Base-by-base conservation (phyloP, 2,797 vertebrate species). In the Schizothorax lantsangensis region DNA sequence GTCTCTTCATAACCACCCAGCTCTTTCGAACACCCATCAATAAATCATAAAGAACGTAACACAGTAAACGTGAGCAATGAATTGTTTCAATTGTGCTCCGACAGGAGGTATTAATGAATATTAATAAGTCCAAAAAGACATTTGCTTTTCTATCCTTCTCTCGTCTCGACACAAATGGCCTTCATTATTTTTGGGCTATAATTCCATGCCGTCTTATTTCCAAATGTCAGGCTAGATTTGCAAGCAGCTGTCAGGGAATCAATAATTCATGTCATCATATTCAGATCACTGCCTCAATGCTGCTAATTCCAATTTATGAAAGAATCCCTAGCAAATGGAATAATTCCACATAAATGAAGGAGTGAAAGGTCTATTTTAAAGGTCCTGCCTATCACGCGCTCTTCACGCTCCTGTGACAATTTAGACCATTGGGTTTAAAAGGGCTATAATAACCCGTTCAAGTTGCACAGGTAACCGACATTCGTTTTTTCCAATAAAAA, bases 81-180 rank as follows among this genome's bases (percentile, higher is more conserved):
- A 94, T 93, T 92, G 91, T 92, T 92, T 91, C 93, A 89, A 75
- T 88, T 90, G 90, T 73, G 89, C 91, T 45, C 80, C 93, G 93
- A 93, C 92, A 92, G 92, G 89, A 87, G 86, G 84, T 90, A 91
- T 93, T 95, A 94, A 95, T 94, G 93, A 94, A 95, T 94, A 95
- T 95, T 95, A 94, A 95, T 93, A 92, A 83, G 91, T 43, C 84
- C 81, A 52, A 91, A 92, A 90, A 86, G 81, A 88, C 30, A 81
- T 89, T 88, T 86, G 89, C 90, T 89, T 89, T 81, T 77, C 81
- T 49, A 54, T 10, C n/a, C 36, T 71, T 11, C 11, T 23, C 0
- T 81, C 75, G 52, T 85, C 49, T 78, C 33, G 26, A 71, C 87
- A 78, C 54, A 86, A 91, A 90, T 71, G 71, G 88, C 82, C 54